These are phyloP conservation scores for Salminus brasiliensis DNA, from an alignment of 2,113 vertebrate species.

Conservation along the genomic window DNA sequence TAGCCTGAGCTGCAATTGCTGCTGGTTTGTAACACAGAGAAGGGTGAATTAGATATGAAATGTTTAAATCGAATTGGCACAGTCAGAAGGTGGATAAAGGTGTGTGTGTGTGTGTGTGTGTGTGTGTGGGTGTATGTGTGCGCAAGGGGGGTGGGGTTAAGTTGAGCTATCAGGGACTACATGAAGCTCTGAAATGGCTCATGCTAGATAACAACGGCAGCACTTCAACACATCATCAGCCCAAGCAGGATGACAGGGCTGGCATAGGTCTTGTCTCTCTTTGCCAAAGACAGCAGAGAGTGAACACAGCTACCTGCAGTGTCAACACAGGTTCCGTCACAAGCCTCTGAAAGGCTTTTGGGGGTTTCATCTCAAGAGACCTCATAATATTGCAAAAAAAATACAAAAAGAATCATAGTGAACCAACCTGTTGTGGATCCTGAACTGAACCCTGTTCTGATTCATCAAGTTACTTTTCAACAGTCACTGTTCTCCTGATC, in stretches of 20 bases:
- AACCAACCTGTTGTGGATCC: background rate
- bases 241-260: constrained; percentile 49
- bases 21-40: constrained; percentile 31
- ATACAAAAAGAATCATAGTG: background rate
- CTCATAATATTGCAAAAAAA: background rate
- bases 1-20: constrained; percentile 40
- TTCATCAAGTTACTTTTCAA: background rate
- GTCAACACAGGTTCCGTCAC: background rate
- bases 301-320: background rate
- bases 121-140: too few relatives aligned
- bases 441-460: background rate
- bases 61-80: constrained; percentile 58
- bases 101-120: too few relatives aligned
- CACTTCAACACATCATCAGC: constrained; percentile 57
- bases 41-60: constrained; percentile 48
- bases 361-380: background rate
- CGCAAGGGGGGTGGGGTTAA: constrained; percentile 47
- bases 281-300: background rate
- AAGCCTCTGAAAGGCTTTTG: background rate
- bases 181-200: constrained; percentile 58
- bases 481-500: background rate
- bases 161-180: constrained; percentile 52
- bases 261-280: constrained; percentile 35
- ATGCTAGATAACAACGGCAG: constrained; percentile 53
- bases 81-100: constrained; percentile 58